Percentiles rank a stretch among this genome's conserved stretches.
Conservation (phyloP, 2,113 vertebrate genomes). For the Phalacrocorax aristotelis region DNA sequence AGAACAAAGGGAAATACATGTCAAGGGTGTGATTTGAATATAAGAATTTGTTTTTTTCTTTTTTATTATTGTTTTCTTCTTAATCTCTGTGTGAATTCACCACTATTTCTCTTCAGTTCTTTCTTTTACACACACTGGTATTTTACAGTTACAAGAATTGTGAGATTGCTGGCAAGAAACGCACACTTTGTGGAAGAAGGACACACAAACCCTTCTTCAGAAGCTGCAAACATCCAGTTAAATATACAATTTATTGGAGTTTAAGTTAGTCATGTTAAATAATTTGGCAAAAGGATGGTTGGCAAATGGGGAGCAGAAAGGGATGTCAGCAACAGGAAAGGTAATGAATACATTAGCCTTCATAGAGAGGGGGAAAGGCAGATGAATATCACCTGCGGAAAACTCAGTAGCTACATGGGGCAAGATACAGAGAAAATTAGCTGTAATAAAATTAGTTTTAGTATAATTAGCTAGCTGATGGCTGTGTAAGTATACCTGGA, state of each 20-base stretch:
- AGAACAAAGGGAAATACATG: neutral
- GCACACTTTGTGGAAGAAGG: neutral
- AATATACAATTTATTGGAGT: neutral
- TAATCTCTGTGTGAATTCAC: neutral
- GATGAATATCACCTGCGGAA: neutral
- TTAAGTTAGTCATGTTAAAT: neutral
- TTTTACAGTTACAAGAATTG: neutral
- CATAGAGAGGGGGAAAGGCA: neutral
- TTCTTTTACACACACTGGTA: rapidly evolving
- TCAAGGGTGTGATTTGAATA: neutral
- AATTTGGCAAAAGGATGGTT: neutral
- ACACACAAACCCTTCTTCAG: neutral
- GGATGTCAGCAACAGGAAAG: neutral
- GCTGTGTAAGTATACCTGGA: neutral
- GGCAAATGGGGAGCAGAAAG: neutral
- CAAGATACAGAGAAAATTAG: neutral
- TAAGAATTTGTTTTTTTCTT: neutral
- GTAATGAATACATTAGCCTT: neutral
- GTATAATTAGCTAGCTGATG: neutral
- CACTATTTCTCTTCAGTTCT: neutral
- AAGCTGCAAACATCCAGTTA: neutral
- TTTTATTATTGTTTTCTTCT: neutral
- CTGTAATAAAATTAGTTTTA: neutral
- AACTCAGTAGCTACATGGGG: neutral
- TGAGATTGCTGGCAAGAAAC: neutral